A percentile compares a stretch with the other conserved stretches of the same genome.
These are phyloP conservation scores for Acanthacorydalis orientalis DNA, from an alignment of 2,888 invertebrate genomes.

Conservation along the genomic window DNA sequence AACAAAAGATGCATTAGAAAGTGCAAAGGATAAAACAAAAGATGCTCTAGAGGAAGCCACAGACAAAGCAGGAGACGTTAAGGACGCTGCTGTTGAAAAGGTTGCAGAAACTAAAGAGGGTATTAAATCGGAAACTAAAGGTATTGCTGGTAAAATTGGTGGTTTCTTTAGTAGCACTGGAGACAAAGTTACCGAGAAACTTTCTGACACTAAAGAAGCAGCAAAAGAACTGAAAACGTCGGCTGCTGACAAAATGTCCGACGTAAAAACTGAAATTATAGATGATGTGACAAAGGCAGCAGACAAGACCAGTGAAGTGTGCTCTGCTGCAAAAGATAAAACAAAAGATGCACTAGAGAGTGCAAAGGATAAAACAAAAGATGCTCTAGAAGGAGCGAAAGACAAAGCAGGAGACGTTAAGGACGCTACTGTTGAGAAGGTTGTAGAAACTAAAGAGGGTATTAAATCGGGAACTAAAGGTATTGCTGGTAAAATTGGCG, in stretches of 20 bases:
- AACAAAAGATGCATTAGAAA: background rate
- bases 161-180: too few relatives aligned
- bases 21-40: background rate
- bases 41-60: constrained; percentile 12
- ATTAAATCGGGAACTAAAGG: background rate
- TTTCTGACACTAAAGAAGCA: too few relatives aligned
- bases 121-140: too few relatives aligned
- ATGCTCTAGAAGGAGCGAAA: constrained; percentile 13
- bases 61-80: constrained; percentile 10
- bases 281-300: constrained; percentile 11
- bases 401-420: background rate
- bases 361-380: constrained; percentile 14
- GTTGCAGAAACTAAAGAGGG: constrained; percentile 10
- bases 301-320: constrained; percentile 11
- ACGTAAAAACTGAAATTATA: constrained; percentile 8
- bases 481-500: constrained; percentile 8
- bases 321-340: background rate
- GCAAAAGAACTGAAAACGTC: constrained; percentile 8
- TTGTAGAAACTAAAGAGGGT: background rate
- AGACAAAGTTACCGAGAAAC: too few relatives aligned
- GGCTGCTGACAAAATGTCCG: constrained; percentile 6
- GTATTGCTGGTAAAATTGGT: constrained; percentile 10
- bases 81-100: constrained; percentile 9
- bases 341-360: constrained; percentile 3
- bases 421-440: too few relatives aligned